Conservation (phyloP, 2,888 invertebrate species). For the Leptinotarsa haldemani region DNA sequence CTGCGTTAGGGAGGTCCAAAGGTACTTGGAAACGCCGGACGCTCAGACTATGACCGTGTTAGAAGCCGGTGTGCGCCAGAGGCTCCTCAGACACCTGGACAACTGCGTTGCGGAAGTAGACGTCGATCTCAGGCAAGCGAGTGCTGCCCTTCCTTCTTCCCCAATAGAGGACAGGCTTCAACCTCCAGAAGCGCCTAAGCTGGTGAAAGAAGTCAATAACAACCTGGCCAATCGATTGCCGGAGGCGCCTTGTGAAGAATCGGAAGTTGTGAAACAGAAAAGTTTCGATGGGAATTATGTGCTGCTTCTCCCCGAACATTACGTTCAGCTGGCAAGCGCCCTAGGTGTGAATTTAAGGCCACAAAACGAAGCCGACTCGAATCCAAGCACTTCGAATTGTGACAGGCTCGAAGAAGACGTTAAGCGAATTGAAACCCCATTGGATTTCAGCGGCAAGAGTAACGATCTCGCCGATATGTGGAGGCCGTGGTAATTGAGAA, state of each 20-base stretch:
- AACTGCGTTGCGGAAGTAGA: constrained; percentile 74
- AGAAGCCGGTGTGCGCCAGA: constrained; percentile 71
- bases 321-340: constrained; percentile 71
- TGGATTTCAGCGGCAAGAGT: constrained; percentile 67
- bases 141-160: constrained; percentile 38
- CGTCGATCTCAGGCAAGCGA: constrained; percentile 64
- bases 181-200: constrained; percentile 64
- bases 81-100: constrained; percentile 72
- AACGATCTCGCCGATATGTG: constrained; percentile 65
- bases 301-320: constrained; percentile 72
- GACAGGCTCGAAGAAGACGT: constrained; percentile 46
- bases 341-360: constrained; percentile 64
- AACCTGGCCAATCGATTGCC: constrained; percentile 38
- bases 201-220: constrained; percentile 61
- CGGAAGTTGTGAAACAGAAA: constrained; percentile 63
- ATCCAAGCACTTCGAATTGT: constrained; percentile 48
- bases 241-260: constrained; percentile 29
- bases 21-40: constrained; percentile 73
- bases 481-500: constrained; percentile 66
- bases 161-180: constrained; percentile 49
- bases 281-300: constrained; percentile 73
- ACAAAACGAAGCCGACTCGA: constrained; percentile 50
- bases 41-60: constrained; percentile 71
- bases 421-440: constrained; percentile 62
- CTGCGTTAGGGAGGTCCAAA: constrained; percentile 73